A percentile compares a stretch with the other conserved stretches of the same genome.
These are phyloP conservation scores for Argopecten irradians DNA, from an alignment of 1,140 invertebrate species.

Conservation along the genomic window DNA sequence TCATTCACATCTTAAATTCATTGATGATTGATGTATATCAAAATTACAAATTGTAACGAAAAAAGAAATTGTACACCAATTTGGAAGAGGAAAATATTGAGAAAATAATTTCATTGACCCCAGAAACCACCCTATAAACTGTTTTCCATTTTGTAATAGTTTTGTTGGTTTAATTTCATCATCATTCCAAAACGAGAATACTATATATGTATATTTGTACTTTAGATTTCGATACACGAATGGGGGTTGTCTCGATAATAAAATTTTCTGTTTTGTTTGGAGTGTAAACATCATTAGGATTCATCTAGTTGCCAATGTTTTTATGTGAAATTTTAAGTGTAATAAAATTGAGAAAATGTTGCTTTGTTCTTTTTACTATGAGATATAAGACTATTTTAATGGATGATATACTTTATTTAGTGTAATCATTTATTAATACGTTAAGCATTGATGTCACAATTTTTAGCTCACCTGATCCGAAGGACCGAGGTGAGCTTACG, in stretches of 20 bases:
- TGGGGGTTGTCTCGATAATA: not conserved
- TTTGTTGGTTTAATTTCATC: not conserved
- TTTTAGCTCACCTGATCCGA: too few species aligned
- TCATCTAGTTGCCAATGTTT: not conserved
- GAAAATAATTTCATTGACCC: not conserved
- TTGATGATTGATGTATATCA: not conserved
- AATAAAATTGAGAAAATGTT: not conserved
- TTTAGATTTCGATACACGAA: not conserved
- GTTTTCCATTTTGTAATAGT: not conserved
- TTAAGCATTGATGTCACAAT: too few species aligned
- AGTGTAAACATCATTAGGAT: not conserved
- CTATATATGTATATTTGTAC: not conserved
- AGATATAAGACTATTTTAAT: too few species aligned
- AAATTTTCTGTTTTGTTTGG: not conserved
- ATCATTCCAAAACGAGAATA: not conserved
- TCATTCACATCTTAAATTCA: constrained; percentile 12
- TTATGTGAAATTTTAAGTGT: constrained; percentile 11
- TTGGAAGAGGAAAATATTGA: not conserved
- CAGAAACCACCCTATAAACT: not conserved
- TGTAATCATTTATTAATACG: too few species aligned
- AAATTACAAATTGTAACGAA: not conserved
- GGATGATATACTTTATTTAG: too few species aligned
- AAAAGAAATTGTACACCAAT: not conserved
- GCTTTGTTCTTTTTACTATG: too few species aligned
- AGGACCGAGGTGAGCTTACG: too few species aligned